A percentile compares a stretch with the other conserved stretches of the same genome.
These are phyloP conservation scores for Gallinago paraguaiae DNA, from an alignment of 2,113 vertebrate genomes.

Conservation along the genomic window DNA sequence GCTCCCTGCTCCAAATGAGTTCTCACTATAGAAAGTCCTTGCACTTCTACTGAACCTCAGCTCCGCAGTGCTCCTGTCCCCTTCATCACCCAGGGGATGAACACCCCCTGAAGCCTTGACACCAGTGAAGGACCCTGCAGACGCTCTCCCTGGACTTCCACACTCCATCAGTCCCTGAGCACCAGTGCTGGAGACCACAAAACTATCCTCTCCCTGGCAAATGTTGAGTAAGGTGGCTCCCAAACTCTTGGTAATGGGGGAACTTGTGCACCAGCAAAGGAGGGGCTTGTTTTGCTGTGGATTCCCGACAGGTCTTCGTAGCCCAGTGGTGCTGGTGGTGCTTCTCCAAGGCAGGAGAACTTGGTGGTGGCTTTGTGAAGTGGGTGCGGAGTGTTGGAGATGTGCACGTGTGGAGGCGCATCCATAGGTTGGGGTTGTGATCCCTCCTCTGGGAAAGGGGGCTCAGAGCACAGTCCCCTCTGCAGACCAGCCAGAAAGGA, in stretches of 20 bases:
- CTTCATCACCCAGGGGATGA: neutral
- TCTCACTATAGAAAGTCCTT: neutral
- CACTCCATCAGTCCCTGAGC: neutral
- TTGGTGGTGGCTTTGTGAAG: neutral
- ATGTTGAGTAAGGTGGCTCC: rapidly evolving
- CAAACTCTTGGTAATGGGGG: neutral
- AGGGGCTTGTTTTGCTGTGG: neutral
- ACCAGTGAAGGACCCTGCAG: neutral
- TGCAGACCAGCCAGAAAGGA: neutral
- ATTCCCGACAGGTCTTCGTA: neutral
- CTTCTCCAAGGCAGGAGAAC: neutral
- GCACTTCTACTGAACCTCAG: neutral
- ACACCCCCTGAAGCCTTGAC: neutral
- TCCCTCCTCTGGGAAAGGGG: neutral
- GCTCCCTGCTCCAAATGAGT: neutral
- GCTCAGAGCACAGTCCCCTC: neutral
- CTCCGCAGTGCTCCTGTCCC: neutral
- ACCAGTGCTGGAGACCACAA: neutral
- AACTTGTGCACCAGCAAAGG: neutral
- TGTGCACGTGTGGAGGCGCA: neutral
- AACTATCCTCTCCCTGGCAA: neutral
- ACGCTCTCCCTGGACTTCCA: neutral
- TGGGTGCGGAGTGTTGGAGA: neutral
- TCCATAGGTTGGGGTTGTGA: neutral
- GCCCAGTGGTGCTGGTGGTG: neutral